Evolutionary conservation across 1,140 invertebrate species (phyloP).

Genomic region (Lepidurus arcticus): DNA sequence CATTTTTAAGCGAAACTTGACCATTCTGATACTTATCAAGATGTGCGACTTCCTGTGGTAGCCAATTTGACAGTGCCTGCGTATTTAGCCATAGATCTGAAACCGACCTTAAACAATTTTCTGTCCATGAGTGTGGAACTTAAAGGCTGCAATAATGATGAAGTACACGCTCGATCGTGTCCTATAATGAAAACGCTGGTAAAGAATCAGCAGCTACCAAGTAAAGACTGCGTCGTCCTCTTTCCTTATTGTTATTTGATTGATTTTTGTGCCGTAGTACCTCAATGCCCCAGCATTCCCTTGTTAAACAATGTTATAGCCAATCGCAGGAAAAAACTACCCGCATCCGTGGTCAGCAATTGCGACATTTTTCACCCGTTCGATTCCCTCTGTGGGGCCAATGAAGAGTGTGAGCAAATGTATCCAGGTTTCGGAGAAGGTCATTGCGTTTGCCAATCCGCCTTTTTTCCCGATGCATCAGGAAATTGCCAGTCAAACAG

Average conservation of each 20-base stretch:
- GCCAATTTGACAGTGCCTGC: not conserved
- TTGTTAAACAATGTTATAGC: not conserved
- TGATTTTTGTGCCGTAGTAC: not conserved
- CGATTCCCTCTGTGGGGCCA: not conserved
- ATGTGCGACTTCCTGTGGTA: conserved; percentile 8
- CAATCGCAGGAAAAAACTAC: not conserved
- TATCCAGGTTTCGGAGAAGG: not conserved
- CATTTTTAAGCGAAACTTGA: not conserved
- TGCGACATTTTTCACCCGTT: conserved; percentile 1
- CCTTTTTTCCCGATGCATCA: not conserved
- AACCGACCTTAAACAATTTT: not conserved
- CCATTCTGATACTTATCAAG: not conserved
- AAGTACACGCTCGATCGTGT: not conserved
- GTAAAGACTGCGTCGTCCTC: not conserved
- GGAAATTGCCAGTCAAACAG: not conserved
- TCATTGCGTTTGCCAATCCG: not conserved
- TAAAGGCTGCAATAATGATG: not conserved
- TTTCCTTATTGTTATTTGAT: not conserved
- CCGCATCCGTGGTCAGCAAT: not conserved
- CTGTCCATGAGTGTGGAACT: not conserved
- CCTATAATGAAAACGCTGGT: not conserved
- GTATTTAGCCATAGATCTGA: not conserved
- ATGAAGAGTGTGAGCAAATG: not conserved
- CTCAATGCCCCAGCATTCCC: not conserved
- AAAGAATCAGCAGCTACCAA: not conserved